A percentile compares a stretch with the other conserved stretches of the same genome.
phyloP scores from a whole-genome alignment of 2,888 invertebrate genomes.

The Dolomedes plantarius region DNA sequence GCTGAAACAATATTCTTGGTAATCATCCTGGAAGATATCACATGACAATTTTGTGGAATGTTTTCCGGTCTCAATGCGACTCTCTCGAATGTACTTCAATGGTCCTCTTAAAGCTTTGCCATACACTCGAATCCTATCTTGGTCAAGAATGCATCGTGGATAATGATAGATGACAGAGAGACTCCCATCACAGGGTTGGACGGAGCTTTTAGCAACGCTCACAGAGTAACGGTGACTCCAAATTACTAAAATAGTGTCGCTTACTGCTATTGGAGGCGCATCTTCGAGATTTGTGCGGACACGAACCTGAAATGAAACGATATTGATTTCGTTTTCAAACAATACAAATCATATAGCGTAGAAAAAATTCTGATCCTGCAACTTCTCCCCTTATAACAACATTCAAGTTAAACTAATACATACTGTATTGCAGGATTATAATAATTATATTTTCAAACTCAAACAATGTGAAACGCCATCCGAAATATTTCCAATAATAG shows the following conservation, averaged over 20 bases:
- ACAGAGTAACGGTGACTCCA: slow-evolving; percentile 71
- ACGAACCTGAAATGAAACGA: slow-evolving; percentile 60
- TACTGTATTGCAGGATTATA: too few relatives aligned
- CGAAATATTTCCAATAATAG: too few relatives aligned
- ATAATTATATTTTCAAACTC: too few relatives aligned
- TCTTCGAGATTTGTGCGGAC: slow-evolving; percentile 38
- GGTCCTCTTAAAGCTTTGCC: slow-evolving; percentile 62
- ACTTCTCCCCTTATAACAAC: too few relatives aligned
- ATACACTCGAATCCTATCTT: slow-evolving; percentile 74
- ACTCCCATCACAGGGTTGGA: slow-evolving; percentile 64
- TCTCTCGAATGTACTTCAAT: slow-evolving; percentile 72
- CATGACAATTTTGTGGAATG: slow-evolving; percentile 71
- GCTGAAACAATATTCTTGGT: slow-evolving; percentile 72
- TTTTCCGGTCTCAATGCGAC: slow-evolving; percentile 64
- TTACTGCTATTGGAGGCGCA: slow-evolving; percentile 47
- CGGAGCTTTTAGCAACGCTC: slow-evolving; percentile 63
- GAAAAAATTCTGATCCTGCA: too few relatives aligned
- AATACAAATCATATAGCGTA: too few relatives aligned
- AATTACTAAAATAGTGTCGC: slow-evolving; percentile 61
- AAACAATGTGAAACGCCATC: too few relatives aligned
- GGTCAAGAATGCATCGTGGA: slow-evolving; percentile 73
- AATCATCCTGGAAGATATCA: slow-evolving; percentile 71
- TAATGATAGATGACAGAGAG: slow-evolving; percentile 72
- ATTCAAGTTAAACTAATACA: too few relatives aligned
- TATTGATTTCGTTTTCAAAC: too few relatives aligned